phyloP scores from a whole-genome alignment of 2,113 vertebrate species.

The Pygathrix nemaeus region DNA sequence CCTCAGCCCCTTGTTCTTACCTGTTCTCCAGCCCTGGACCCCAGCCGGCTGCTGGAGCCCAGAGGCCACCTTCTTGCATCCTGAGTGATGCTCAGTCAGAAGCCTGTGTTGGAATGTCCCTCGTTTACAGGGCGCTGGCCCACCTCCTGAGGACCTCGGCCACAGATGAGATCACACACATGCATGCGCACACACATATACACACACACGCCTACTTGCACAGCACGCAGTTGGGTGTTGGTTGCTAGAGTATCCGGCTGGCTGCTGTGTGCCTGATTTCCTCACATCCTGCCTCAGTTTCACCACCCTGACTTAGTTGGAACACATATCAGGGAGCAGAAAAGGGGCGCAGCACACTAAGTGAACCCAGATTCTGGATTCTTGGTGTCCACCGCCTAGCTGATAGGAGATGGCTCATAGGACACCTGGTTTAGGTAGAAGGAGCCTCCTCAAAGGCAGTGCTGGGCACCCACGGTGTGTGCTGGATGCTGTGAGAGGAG shows the following conservation, averaged over 20 bases:
- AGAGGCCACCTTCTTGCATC: neutral
- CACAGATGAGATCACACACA: neutral
- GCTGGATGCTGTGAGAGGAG: neutral
- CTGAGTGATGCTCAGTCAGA: neutral
- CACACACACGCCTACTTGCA: neutral
- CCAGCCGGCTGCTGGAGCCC: neutral
- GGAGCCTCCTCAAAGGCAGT: neutral
- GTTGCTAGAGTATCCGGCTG: neutral
- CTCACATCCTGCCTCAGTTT: neutral
- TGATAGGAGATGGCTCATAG: neutral
- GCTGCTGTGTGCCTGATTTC: neutral
- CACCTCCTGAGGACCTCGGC: constrained; percentile 49
- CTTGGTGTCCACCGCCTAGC: neutral
- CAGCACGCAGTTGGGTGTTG: neutral
- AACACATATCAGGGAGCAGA: neutral
- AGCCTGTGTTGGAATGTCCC: constrained; percentile 35
- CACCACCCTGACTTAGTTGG: neutral
- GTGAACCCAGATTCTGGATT: constrained; percentile 1
- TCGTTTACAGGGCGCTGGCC: constrained; percentile 56
- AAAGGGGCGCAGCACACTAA: neutral
- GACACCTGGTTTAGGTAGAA: neutral
- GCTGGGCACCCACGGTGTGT: neutral
- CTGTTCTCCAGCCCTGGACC: neutral
- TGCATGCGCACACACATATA: neutral
- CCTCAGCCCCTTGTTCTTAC: neutral